Percentiles rank a stretch among this genome's conserved stretches.
phyloP scores from a whole-genome alignment of 2,888 invertebrate species.

The Sinelater perroti region DNA sequence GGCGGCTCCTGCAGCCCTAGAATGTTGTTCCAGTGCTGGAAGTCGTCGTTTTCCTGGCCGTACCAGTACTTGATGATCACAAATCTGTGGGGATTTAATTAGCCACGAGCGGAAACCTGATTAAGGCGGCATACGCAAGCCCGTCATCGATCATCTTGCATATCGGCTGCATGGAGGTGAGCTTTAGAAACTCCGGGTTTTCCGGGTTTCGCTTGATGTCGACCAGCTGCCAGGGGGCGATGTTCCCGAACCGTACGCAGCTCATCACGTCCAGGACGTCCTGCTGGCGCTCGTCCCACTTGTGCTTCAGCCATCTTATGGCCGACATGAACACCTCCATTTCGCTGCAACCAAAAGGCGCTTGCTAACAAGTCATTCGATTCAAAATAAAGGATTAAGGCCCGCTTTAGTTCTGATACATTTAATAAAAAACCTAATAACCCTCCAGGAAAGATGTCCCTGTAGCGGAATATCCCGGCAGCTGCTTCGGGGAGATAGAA shows the following conservation, averaged over 20 bases:
- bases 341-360: too few species aligned
- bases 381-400: too few species aligned
- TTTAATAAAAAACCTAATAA: too few species aligned
- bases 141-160: conserved; percentile 84
- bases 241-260: conserved; percentile 80
- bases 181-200: conserved; percentile 74
- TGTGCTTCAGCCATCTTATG: conserved; percentile 78
- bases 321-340: conserved; percentile 83
- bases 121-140: conserved; percentile 70
- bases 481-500: too few species aligned
- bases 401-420: too few species aligned
- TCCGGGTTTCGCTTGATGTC: conserved; percentile 79
- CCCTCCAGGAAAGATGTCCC: too few species aligned
- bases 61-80: conserved; percentile 83
- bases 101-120: background rate
- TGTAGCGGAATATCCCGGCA: too few species aligned
- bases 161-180: conserved; percentile 73
- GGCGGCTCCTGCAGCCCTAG: conserved; percentile 74
- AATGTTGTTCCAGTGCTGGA: conserved; percentile 75
- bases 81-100: conserved; percentile 66
- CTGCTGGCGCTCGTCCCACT: conserved; percentile 71
- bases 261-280: conserved; percentile 70
- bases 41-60: conserved; percentile 75
- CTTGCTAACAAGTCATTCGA: too few species aligned
- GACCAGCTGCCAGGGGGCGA: conserved; percentile 82